Percentiles rank a stretch among this genome's conserved stretches.
Conservation (phyloP, 2,797 vertebrate species). For the Spheniscus humboldti region DNA sequence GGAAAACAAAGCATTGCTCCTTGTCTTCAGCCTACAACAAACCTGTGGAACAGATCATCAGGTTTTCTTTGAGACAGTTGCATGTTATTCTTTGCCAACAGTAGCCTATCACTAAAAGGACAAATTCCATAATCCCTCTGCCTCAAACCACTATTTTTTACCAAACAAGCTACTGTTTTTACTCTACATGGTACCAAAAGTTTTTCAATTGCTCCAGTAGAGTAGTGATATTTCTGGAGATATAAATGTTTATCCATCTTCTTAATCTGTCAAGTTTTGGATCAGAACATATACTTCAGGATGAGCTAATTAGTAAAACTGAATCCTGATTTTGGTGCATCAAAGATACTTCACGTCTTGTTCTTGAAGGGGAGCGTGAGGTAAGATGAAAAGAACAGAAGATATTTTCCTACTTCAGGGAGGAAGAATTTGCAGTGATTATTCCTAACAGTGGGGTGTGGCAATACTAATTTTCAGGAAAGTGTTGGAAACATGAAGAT, state of each 20-base stretch:
- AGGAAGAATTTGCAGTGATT: neutral
- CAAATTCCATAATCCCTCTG: neutral
- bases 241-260: neutral
- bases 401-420: neutral
- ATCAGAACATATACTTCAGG: neutral
- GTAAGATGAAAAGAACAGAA: neutral
- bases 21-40: neutral
- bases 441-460: neutral
- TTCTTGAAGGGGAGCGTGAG: neutral
- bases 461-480: neutral
- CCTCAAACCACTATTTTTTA: neutral
- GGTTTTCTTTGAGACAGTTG: neutral
- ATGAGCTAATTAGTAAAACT: neutral
- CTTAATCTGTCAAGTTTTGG: neutral
- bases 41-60: neutral
- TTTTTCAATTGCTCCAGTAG: neutral
- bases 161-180: neutral
- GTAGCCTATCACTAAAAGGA: neutral
- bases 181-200: neutral
- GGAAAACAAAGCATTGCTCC: neutral
- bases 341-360: neutral
- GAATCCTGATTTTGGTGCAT: neutral
- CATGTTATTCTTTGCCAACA: neutral
- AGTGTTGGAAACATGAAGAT: neutral
- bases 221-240: neutral